Conservation (phyloP, 2,113 vertebrate species). For the Pelvicachromis taeniatus region DNA sequence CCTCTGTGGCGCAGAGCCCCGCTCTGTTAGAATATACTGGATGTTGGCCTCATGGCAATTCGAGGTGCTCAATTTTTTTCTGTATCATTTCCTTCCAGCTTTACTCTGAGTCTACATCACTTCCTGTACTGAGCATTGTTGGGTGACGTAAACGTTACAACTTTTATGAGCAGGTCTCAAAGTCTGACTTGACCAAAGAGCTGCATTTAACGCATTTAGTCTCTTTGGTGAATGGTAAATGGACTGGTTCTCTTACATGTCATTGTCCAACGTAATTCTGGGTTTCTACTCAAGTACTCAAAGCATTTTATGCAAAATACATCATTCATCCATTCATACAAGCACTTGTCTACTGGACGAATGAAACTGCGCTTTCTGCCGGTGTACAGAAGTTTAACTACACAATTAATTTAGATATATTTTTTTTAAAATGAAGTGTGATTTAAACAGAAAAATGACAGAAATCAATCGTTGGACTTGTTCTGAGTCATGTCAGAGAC, state of each 20-base stretch:
- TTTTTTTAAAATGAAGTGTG: neutral
- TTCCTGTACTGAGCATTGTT: fast-evolving
- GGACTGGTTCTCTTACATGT: neutral
- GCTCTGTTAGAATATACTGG: neutral
- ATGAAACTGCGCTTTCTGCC: no score
- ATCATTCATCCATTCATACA: neutral
- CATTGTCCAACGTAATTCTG: no score
- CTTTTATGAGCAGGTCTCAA: neutral
- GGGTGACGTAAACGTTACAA: neutral
- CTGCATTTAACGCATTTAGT: fast-evolving
- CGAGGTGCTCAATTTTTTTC: neutral
- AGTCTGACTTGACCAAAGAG: neutral
- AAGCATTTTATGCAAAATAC: neutral
- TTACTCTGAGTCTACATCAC: neutral
- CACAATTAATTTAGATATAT: no score
- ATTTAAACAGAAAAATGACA: fast-evolving
- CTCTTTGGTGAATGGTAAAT: fast-evolving
- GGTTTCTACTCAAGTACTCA: neutral
- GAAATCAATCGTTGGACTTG: neutral
- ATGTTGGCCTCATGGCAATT: neutral
- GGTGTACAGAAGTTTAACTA: no score
- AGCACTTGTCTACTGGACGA: neutral
- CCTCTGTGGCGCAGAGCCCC: neutral
- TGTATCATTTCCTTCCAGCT: neutral
- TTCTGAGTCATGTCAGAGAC: neutral